Percentiles rank a stretch among this genome's conserved stretches.
Conservation (phyloP, 2,113 vertebrate genomes). For the Periophthalmus modestus region DNA sequence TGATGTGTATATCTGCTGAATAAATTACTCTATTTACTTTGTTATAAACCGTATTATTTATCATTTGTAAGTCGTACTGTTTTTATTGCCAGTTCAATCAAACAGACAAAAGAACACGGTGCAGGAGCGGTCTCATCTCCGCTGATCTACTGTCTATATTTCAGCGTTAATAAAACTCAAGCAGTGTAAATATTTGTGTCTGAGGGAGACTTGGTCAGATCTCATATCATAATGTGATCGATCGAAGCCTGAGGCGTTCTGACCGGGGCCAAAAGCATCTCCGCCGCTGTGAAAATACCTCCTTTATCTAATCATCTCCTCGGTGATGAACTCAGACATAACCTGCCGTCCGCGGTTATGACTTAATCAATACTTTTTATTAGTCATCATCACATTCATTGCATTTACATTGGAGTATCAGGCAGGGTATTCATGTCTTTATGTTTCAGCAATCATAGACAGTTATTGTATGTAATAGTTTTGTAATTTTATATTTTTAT, state of each 20-base stretch:
- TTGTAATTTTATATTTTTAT: too few relatives aligned
- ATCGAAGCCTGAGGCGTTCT: neutral
- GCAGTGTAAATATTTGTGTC: neutral
- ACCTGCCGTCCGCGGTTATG: neutral
- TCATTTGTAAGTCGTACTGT: neutral
- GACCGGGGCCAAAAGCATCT: neutral
- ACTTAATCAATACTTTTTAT: conserved; percentile 11
- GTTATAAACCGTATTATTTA: neutral
- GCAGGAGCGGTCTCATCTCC: too few relatives aligned
- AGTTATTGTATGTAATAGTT: too few relatives aligned
- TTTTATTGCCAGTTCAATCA: neutral
- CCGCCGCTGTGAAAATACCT: neutral
- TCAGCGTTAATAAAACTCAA: neutral
- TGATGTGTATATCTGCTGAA: too few relatives aligned
- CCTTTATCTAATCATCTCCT: neutral
- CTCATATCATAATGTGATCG: neutral
- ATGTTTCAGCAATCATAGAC: too few relatives aligned
- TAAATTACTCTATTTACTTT: neutral
- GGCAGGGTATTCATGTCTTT: neutral
- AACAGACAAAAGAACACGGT: neutral
- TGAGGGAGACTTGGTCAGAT: neutral
- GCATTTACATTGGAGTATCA: neutral
- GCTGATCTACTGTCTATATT: neutral
- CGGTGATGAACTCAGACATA: conserved; percentile 1
- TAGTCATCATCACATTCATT: neutral